Percentiles rank a stretch among this genome's conserved stretches.
Conservation (phyloP, 2,113 vertebrate species). For the Tetraodon nigroviridis region DNA sequence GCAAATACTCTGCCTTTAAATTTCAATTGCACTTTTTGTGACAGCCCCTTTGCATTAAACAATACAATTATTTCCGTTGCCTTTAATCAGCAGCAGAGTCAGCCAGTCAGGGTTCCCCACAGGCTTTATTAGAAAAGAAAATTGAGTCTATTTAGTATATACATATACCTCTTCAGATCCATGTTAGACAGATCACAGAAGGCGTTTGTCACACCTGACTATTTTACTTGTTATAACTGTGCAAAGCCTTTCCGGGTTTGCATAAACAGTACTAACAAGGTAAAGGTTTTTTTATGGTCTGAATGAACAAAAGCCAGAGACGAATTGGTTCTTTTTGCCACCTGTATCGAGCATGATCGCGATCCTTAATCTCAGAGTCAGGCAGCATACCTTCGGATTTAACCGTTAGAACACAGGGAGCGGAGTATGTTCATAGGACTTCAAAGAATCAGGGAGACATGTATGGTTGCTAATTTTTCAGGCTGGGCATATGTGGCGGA, state of each 20-base stretch:
- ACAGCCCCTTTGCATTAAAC: too few relatives aligned
- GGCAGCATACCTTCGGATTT: conserved; percentile 80
- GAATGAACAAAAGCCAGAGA: conserved; percentile 57
- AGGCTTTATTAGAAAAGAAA: conserved; percentile 15
- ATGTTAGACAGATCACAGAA: conserved; percentile 50
- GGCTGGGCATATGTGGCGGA: conserved; percentile 76
- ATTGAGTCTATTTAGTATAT: not conserved
- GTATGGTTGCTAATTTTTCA: conserved; percentile 77
- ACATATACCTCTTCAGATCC: conserved; percentile 24
- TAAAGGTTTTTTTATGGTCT: conserved; percentile 51
- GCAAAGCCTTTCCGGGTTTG: conserved; percentile 57
- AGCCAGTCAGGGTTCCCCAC: not conserved
- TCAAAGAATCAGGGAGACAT: conserved; percentile 78
- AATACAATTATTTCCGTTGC: too few relatives aligned
- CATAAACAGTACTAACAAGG: conserved; percentile 69
- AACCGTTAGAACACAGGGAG: conserved; percentile 70
- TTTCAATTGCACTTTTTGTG: not conserved
- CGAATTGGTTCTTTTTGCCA: conserved; percentile 10
- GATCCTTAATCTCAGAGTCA: conserved; percentile 73
- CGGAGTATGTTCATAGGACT: conserved; percentile 58
- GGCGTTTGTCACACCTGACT: conserved; percentile 53
- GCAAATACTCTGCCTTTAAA: conserved; percentile 25
- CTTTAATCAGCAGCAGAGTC: conserved; percentile 23
- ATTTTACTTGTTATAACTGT: conserved; percentile 56
- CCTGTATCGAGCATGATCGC: conserved; percentile 67